Percentiles rank a stretch among this genome's conserved stretches.
phyloP scores from a whole-genome alignment of 2,113 vertebrate genomes.

The Terrapene triunguis region DNA sequence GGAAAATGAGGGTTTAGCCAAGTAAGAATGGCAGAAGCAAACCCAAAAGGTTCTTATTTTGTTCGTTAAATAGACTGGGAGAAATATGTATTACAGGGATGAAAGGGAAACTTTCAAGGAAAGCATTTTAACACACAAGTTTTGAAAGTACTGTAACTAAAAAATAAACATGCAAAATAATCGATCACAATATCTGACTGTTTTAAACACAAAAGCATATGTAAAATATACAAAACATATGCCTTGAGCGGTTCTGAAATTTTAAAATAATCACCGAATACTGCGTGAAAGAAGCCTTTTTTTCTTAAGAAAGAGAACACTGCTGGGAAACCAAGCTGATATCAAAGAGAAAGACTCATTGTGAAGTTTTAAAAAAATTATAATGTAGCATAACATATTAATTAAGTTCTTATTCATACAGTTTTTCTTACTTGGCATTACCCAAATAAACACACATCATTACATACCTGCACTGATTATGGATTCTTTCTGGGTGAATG shows the following conservation, averaged over 20 bases:
- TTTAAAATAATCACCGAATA: not conserved
- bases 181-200: not conserved
- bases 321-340: not conserved
- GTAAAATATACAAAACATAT: not conserved
- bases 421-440: not conserved
- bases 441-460: not conserved
- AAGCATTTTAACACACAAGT: not conserved
- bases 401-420: not conserved
- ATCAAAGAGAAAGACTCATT: not conserved
- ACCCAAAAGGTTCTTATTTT: not conserved
- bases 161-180: not conserved
- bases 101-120: not conserved
- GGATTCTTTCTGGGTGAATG: slow-evolving; percentile 94
- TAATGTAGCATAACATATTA: not conserved
- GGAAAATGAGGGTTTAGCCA: not conserved
- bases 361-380: not conserved
- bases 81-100: not conserved
- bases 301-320: not conserved
- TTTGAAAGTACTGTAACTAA: not conserved
- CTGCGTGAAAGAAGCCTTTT: not conserved
- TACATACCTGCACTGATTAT: slow-evolving; percentile 94
- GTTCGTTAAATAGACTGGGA: not conserved
- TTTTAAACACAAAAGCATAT: not conserved
- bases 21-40: not conserved
- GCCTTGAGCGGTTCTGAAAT: not conserved